Evolutionary conservation across 1,140 invertebrate genomes (phyloP).

Genomic region (Zaprionus inermis): DNA sequence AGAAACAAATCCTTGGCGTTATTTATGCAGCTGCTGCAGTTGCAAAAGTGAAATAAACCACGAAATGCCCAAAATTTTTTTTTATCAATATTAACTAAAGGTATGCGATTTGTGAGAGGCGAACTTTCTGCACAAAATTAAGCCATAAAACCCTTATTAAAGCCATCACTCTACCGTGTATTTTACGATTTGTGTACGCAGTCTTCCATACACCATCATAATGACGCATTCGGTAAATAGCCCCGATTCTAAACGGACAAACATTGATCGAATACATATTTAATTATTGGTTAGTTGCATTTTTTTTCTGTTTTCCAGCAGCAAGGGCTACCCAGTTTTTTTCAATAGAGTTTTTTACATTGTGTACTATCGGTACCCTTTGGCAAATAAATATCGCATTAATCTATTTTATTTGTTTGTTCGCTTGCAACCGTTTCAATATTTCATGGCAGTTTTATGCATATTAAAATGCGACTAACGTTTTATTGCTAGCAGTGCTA

Average conservation of each 20-base stretch:
- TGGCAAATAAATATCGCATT: slow-evolving; percentile 35
- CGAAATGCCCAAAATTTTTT: neutral
- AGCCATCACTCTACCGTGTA: neutral
- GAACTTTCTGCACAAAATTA: too few species aligned
- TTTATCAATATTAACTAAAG: neutral
- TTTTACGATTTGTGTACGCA: slow-evolving; percentile 7
- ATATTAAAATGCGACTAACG: slow-evolving; percentile 34
- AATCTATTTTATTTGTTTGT: slow-evolving; percentile 37
- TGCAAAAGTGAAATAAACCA: neutral
- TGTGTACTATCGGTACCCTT: neutral
- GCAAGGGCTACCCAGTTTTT: neutral
- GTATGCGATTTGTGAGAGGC: neutral
- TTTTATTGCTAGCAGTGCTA: slow-evolving; percentile 14
- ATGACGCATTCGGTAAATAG: neutral
- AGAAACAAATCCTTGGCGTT: slow-evolving; percentile 4
- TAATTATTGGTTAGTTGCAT: slow-evolving; percentile 1
- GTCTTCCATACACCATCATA: neutral
- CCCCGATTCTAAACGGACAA: neutral
- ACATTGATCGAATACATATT: slow-evolving; percentile 9
- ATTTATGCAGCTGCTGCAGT: slow-evolving; percentile 10
- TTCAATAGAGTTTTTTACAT: neutral
- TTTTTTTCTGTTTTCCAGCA: neutral
- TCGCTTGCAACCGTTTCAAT: slow-evolving; percentile 35
- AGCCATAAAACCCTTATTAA: neutral
- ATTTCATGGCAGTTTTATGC: slow-evolving; percentile 51